These are phyloP conservation scores for Charaxes varanes DNA, from an alignment of 1,140 invertebrate species.

Conservation along the genomic window DNA sequence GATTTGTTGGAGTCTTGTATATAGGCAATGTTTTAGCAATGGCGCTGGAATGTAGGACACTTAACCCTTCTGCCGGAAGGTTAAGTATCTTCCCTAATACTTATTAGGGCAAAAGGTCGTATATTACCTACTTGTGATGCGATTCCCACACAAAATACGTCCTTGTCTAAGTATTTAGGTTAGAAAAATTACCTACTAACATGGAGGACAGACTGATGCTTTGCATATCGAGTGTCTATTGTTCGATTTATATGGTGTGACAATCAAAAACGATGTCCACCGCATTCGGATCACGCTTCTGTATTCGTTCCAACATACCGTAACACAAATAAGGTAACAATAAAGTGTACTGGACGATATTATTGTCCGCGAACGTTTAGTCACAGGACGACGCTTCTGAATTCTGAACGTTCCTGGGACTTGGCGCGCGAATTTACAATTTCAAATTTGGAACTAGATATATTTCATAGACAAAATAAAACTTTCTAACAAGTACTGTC, in stretches of 20 bases:
- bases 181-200: slow-evolving; percentile 58
- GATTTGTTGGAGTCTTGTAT: no score
- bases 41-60: no score
- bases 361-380: slow-evolving; percentile 45
- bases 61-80: no score
- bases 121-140: no score
- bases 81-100: no score
- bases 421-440: slow-evolving; percentile 23
- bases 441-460: no score
- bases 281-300: slow-evolving; percentile 56
- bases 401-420: slow-evolving; percentile 27
- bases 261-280: slow-evolving; percentile 42
- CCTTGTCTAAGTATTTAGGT: slow-evolving; percentile 62
- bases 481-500: slow-evolving; percentile 37
- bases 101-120: no score
- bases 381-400: slow-evolving; percentile 44
- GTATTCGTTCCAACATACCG: slow-evolving; percentile 70
- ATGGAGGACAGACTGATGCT: slow-evolving; percentile 33
- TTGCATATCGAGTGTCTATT: slow-evolving; percentile 56
- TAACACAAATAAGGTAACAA: slow-evolving; percentile 61
- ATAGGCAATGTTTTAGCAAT: no score
- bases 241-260: slow-evolving; percentile 46
- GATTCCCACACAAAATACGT: slow-evolving; percentile 36
- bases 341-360: slow-evolving; percentile 45
- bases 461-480: slow-evolving; percentile 9